Evolutionary conservation across 2,888 invertebrate species (phyloP), one percentile per base, ranked within the genome.

Genomic region (Thereva nobilitata): DNA sequence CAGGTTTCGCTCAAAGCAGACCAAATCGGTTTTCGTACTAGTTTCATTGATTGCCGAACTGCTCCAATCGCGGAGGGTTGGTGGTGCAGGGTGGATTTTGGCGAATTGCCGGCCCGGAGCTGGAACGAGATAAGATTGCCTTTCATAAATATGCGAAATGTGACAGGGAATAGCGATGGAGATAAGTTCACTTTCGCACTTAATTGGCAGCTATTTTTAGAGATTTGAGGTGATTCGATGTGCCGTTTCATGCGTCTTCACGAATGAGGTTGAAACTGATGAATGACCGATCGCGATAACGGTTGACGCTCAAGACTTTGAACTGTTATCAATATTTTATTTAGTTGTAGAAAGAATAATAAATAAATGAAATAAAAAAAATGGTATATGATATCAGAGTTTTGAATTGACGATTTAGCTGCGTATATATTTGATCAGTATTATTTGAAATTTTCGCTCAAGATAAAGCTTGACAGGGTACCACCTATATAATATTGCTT

Each of bases 151-250:
- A n/a, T 38, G 23, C 9, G 59, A 47, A 59, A 59, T 59, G 59
- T 41, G 45, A 45, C 47, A 59, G 38, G 37, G 47, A 34, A 59
- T 23, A 23, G 23, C 23, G 23, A 38, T 49, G 12, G 38, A n/a
- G 59, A 59, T 59, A 59, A 38, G 47, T 59, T 6, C 38, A 23
- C 23, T 23, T 23, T 37, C 59, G 47, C 59, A 49, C 38, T 59
- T 59, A 49, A 59, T 59, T 59, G 59, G 49, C 47, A 12, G 45
- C 59, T 59, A 59, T 59, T 59, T 59, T 10, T 59, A 59, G 49
- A 45, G 47, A 45, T 40, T 49, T 59, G 59, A 59, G 59, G 59
- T 59, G 59, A 59, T 59, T 59, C 23, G 55, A 47, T 59, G 59
- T 59, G 59, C 59, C 47, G 45, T 49, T 59, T 34, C n/a, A 47